Evolutionary conservation across 2,113 vertebrate genomes (phyloP).

Genomic region (Carlito syrichta): DNA sequence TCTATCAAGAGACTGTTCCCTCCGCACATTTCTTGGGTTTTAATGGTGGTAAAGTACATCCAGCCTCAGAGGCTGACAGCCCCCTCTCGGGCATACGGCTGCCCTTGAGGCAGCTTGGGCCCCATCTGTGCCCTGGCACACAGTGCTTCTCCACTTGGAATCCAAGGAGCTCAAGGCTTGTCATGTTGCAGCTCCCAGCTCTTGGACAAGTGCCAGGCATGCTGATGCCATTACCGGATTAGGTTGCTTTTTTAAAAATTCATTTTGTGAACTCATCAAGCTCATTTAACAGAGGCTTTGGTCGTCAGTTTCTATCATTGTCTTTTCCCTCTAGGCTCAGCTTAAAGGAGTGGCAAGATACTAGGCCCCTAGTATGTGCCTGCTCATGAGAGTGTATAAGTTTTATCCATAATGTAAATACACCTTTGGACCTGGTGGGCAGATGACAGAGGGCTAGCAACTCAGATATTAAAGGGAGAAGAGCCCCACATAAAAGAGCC

Average conservation of each 20-base stretch:
- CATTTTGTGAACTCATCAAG: constrained; percentile 74
- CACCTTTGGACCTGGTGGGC: not conserved
- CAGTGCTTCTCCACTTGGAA: constrained; percentile 37
- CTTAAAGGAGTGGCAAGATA: not conserved
- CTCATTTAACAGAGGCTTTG: constrained; percentile 58
- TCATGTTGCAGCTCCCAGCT: constrained; percentile 55
- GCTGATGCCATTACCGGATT: constrained; percentile 68
- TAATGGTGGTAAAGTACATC: constrained; percentile 33
- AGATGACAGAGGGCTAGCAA: not conserved
- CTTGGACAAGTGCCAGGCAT: constrained; percentile 59
- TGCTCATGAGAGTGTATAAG: too few relatives aligned
- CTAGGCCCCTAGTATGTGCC: not conserved
- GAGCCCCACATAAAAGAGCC: not conserved
- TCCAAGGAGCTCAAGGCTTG: constrained; percentile 53
- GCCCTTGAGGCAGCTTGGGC: constrained; percentile 62
- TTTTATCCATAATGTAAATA: not conserved
- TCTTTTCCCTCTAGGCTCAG: not conserved
- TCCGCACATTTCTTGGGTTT: constrained; percentile 58
- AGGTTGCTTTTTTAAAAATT: constrained; percentile 73
- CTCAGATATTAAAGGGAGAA: not conserved
- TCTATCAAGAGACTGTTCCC: not conserved
- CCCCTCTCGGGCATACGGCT: not conserved
- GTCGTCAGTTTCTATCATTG: constrained; percentile 53
- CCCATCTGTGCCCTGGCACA: constrained; percentile 64
- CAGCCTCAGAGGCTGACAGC: constrained; percentile 39